A percentile compares a stretch with the other conserved stretches of the same genome.
Conservation (phyloP, 2,113 vertebrate species). For the Poecile atricapillus region DNA sequence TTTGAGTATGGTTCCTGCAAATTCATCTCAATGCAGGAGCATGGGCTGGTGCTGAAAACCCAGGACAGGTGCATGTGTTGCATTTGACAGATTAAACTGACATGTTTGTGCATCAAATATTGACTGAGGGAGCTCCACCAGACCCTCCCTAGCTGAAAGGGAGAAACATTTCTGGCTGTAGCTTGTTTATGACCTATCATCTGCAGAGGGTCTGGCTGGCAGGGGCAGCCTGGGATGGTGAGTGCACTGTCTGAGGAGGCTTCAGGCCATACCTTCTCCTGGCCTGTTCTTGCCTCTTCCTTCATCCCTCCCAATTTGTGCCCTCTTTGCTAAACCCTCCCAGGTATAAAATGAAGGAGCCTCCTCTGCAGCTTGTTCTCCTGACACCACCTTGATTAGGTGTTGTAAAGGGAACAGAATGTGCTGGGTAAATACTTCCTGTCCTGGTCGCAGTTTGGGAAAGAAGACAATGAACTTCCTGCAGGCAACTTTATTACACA, state of each 20-base stretch:
- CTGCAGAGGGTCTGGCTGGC: not conserved
- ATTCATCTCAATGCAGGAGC: not conserved
- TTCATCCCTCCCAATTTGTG: not conserved
- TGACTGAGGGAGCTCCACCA: not conserved
- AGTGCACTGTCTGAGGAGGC: not conserved
- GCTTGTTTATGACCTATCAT: fast-evolving
- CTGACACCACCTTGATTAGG: fast-evolving
- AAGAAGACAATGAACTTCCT: not conserved
- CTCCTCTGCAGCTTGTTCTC: not conserved
- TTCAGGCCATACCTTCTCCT: not conserved
- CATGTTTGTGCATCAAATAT: not conserved
- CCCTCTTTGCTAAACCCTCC: not conserved
- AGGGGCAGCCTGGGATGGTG: not conserved
- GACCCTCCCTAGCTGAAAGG: not conserved
- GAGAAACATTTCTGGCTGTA: not conserved
- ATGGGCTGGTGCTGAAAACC: not conserved
- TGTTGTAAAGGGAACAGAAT: not conserved
- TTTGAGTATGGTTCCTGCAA: not conserved
- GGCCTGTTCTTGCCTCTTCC: not conserved
- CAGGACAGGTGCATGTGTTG: fast-evolving
- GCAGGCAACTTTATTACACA: not conserved
- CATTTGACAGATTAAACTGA: not conserved
- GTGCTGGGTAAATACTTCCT: not conserved
- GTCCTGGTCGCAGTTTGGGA: not conserved
- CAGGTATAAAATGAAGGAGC: not conserved